These are phyloP conservation scores for Halcyon smyrnensis DNA, from an alignment of 2,797 vertebrate species.

Conservation along the genomic window DNA sequence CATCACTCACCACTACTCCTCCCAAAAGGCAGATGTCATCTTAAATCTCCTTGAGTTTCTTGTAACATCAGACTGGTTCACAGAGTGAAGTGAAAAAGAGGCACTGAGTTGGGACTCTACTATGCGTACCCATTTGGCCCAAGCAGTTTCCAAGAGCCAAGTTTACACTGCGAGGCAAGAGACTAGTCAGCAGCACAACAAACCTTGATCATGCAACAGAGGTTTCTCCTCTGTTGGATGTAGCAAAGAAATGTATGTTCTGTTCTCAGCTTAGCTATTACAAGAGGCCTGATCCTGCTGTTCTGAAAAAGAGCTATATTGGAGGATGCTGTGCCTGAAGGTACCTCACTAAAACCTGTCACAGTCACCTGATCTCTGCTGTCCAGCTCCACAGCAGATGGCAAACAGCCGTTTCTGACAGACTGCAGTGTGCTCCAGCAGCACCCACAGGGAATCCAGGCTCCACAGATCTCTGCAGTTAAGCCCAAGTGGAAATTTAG, in stretches of 20 bases:
- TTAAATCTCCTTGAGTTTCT: not conserved
- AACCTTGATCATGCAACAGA: not conserved
- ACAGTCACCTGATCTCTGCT: not conserved
- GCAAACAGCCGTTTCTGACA: not conserved
- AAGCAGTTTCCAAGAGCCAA: not conserved
- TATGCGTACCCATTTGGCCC: not conserved
- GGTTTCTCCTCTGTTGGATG: not conserved
- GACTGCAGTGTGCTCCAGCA: not conserved
- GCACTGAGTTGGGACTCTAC: accelerated
- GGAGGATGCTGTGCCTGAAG: not conserved
- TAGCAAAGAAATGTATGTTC: not conserved
- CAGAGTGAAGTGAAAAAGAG: not conserved
- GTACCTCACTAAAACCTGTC: not conserved
- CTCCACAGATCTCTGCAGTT: not conserved
- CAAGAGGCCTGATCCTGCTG: not conserved
- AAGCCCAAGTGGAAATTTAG: not conserved
- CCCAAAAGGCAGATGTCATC: not conserved
- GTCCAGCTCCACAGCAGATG: not conserved
- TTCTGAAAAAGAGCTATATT: not conserved
- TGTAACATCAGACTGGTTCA: accelerated
- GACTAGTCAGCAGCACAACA: not conserved
- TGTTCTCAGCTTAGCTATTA: not conserved
- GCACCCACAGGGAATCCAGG: not conserved
- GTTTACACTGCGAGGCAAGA: accelerated
- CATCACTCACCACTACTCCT: accelerated